Conservation (phyloP, 2,888 invertebrate species). For the Euplexia lucipara region DNA sequence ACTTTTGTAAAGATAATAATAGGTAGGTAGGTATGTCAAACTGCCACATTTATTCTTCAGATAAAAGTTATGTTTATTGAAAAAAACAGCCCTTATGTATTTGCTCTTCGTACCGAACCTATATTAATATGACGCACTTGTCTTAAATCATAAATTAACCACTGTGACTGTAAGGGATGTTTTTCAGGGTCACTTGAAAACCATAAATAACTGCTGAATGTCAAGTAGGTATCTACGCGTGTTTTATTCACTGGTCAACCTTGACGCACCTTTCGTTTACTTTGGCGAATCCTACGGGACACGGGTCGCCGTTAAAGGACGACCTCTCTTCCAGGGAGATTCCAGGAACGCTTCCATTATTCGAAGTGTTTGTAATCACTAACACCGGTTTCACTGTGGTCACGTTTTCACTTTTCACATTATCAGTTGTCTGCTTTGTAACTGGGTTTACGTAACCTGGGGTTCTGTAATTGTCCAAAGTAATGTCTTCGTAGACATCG, state of each 20-base stretch:
- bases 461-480: constrained; percentile 18
- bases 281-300: constrained; percentile 74
- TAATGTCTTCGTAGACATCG: constrained; percentile 36
- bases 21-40: background rate
- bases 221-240: background rate
- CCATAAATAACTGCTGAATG: background rate
- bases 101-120: too few species aligned
- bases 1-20: too few species aligned
- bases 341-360: constrained; percentile 55
- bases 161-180: background rate
- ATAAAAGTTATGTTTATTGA: too few species aligned
- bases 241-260: constrained; percentile 58
- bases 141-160: background rate
- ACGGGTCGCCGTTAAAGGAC: constrained; percentile 76
- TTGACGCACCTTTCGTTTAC: constrained; percentile 77
- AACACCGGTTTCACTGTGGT: constrained; percentile 40
- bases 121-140: too few species aligned
- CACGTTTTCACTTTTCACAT: constrained; percentile 49
- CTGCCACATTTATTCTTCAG: too few species aligned
- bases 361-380: constrained; percentile 27
- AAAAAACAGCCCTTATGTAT: too few species aligned
- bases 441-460: constrained; percentile 20
- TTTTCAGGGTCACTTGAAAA: constrained; percentile 1
- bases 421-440: constrained; percentile 16
- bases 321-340: constrained; percentile 73